Evolutionary conservation across 1,140 invertebrate species (phyloP).

Genomic region (Aradophagus sp.): DNA sequence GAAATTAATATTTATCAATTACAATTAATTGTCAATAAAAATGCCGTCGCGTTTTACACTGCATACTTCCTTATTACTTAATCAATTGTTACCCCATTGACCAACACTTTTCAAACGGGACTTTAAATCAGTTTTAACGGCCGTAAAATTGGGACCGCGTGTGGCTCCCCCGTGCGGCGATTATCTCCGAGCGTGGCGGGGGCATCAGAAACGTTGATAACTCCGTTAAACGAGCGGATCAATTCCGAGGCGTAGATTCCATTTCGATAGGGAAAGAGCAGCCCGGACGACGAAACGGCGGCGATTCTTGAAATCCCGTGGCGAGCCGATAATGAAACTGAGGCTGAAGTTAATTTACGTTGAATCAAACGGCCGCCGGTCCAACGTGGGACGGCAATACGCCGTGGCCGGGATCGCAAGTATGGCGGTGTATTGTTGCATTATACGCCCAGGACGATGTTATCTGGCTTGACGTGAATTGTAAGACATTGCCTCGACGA

Average conservation of each 20-base stretch:
- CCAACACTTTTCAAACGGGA: too few species aligned
- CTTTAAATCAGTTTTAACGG: too few species aligned
- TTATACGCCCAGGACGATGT: conserved; percentile 61
- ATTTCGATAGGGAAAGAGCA: conserved; percentile 41
- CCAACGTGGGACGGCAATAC: conserved; percentile 54
- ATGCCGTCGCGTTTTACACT: too few species aligned
- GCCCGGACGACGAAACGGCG: conserved; percentile 36
- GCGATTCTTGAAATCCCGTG: conserved; percentile 50
- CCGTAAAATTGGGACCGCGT: too few species aligned
- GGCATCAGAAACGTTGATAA: too few species aligned
- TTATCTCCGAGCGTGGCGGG: too few species aligned
- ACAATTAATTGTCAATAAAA: too few species aligned
- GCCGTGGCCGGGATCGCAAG: conserved; percentile 35
- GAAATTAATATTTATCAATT: too few species aligned
- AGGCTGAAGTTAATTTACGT: conserved; percentile 60
- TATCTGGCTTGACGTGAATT: conserved; percentile 67
- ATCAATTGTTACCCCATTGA: too few species aligned
- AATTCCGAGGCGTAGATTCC: conserved; percentile 42
- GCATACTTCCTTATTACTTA: too few species aligned
- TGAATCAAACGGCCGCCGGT: conserved; percentile 57
- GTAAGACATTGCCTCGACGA: conserved; percentile 64
- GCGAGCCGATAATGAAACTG: conserved; percentile 45
- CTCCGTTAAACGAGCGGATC: too few species aligned
- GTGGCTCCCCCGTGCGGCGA: too few species aligned
- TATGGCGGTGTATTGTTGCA: conserved; percentile 61